Evolutionary conservation across 1,140 invertebrate species (phyloP), one percentile per base, ranked within the genome.

Genomic region (Drosophila oshimai): DNA sequence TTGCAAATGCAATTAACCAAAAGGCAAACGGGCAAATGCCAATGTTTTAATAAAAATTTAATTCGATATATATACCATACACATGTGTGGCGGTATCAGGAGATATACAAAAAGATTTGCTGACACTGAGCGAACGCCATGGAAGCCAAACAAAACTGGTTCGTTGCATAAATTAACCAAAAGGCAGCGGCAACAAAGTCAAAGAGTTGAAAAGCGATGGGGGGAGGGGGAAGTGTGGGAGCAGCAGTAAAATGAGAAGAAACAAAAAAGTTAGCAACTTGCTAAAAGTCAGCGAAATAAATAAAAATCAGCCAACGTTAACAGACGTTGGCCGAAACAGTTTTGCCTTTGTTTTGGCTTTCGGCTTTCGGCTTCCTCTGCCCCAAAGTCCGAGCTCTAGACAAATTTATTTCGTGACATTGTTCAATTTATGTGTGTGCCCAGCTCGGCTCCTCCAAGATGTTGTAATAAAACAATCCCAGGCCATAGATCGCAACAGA

Each of bases 351-450:
- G 46, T 55, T 77, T 47, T 37, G 20, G 28, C 29, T 55, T 55
- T 47, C 44, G n/a, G n/a, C n/a, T n/a, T n/a, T 47, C 45, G 20
- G 28, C 29, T 55, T 55, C 51, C 44, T 61, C 50, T 50, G 57
- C 34, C 10, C 15, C 62, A 60, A 26, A 41, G 49, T 71, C 51
- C 69, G 57, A 39, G 20, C 58, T 44, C 26, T 22, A 58, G 58
- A 61, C 58, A 74, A 86, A 86, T 86, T 87, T 86, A 86, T 86
- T 76, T 87, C 81, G 58, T 87, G 80, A 81, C 80, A 86, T 81
- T 87, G 80, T 87, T 80, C 29, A 76, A 87, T 87, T 86, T 86
- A 86, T 86, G 81, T 81, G 61, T 42, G 33, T 51, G 22, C 34
- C 24, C 13, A 12, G 33, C 49, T 51, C 33, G n/a, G 33, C 49